Base-by-base conservation (phyloP, 2,888 invertebrate species). In the Tryphoninae sp. region DNA sequence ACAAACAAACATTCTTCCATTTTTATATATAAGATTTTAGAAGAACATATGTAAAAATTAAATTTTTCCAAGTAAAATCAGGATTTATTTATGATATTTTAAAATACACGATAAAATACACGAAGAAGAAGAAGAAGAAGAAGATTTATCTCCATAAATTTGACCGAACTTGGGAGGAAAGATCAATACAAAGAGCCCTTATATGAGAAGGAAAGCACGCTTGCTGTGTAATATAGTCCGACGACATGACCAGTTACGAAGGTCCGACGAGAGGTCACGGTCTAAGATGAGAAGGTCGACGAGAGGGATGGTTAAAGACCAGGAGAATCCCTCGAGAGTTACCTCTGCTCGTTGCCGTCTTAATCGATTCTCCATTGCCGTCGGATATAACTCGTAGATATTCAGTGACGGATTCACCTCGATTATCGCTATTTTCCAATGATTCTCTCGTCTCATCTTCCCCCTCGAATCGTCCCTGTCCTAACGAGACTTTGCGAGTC, bases 351-450 rank as follows among this genome's bases (percentile, higher is more conserved):
- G 76, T 69, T 61, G 11, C 40, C 59, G 67, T 42, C 75, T 79
- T 75, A 76, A 82, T 82, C 82, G 72, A 73, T 72, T 82, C 64
- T 62, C 68, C 67, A 62, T 59, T 67, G 40, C 76, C 55, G 68
- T 79, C 68, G 58, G 72, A 45, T 53, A 72, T 73, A 73, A 68
- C 68, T 55, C 64, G 19, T 61, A 68, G 68, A 79, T 73, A 76
- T 79, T 76, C 76, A 62, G 72, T 82, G 82, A 82, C 68, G 68
- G 58, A 79, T 82, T 79, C 62, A 19, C 67, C 26, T 76, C 79
- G 76, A 82, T 82, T 79, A 82, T 82, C 82, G 68, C 79, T 42
- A 72, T 82, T 79, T 81, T 68, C 81, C 68, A 55, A 81, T 75
- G 71, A 67, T 76, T 76, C 67, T 55, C 64, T 61, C 51, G 51